Conservation (phyloP, 2,797 vertebrate genomes). For the Nannoperca australis region DNA sequence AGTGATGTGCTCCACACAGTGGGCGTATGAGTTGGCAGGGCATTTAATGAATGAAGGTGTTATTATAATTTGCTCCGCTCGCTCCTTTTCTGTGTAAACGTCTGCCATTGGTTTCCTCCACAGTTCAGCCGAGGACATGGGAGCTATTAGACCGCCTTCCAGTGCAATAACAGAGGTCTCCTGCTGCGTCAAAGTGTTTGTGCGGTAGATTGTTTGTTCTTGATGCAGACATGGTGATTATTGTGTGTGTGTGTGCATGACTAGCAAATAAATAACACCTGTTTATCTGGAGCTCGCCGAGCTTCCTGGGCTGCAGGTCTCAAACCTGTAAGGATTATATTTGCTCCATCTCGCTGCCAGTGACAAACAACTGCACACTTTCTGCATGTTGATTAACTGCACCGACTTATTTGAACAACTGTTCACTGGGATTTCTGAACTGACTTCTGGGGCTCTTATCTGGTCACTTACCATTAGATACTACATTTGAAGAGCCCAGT, state of each 20-base stretch:
- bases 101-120: conserved; percentile 51
- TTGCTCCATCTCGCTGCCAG: conserved; percentile 35
- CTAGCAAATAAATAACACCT: conserved; percentile 53
- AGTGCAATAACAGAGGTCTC: conserved; percentile 60
- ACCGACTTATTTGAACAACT: conserved; percentile 24
- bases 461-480: not conserved
- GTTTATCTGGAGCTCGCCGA: conserved; percentile 48
- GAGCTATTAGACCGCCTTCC: conserved; percentile 61
- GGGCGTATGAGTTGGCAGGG: conserved; percentile 48
- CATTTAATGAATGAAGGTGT: conserved; percentile 68
- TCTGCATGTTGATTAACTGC: conserved; percentile 22
- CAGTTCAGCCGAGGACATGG: conserved; percentile 78
- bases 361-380: conserved; percentile 45
- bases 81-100: conserved; percentile 49
- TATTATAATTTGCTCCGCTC: conserved; percentile 44
- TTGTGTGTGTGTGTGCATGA: conserved; percentile 19
- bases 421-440: conserved; percentile 1
- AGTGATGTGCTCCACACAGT: conserved; percentile 53
- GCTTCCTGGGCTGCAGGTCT: conserved; percentile 44
- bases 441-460: not conserved
- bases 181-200: conserved; percentile 54
- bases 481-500: not conserved
- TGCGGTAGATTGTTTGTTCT: conserved; percentile 59
- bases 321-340: conserved; percentile 62
- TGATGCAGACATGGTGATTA: conserved; percentile 52